Base-by-base conservation (phyloP, 2,797 vertebrate species). In the Cirrhinus molitorella region DNA sequence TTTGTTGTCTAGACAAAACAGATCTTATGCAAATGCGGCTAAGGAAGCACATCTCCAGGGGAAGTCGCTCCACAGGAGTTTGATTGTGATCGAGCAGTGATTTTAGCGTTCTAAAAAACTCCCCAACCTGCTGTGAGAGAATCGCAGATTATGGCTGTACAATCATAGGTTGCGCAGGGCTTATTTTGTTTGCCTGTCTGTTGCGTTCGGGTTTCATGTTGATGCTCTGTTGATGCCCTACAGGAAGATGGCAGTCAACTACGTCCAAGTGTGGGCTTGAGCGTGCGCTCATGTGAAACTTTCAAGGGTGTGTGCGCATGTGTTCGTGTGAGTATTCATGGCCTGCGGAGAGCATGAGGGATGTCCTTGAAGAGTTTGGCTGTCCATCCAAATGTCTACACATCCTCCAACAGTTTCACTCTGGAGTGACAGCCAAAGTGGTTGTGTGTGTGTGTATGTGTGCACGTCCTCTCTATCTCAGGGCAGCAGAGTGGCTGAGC, bases 1-100 rank as follows among this genome's bases (percentile, higher is more conserved):
- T 86, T 86, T 75, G 71, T 80, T 83, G 85, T 86, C 85, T 86
- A 86, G 81, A 86, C 85, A 75, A 80, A 83, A 83, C 79, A 75
- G 82, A 83, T 74, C 85, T 51, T 73, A 83, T 83, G 85, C 81
- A 86, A 83, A 81, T 81, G 45, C n/a, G 72, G 9, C 77, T 68
- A 85, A 81, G 79, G 72, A 80, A 75, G 78, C 72, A 70, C 63
- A 77, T 76, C 84, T 83, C 80, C 70, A 66, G 70, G 65, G 85
- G 77, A 75, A 70, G 65, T 59, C 51, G 5, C 70, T 61, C 81
- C 72, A n/a, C 40, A 2, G 77, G 85, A 49, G 81, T 59, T 53
- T 83, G 76, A 68, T 70, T 86, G 71, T 75, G 82, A 86, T 83
- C 70, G 67, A 72, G 85, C 53, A 76, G 66, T 74, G 70, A 86